Percentiles rank a stretch among this genome's conserved stretches.
Conservation (phyloP, 1,140 invertebrate genomes). For the Monochamus saltuarius region DNA sequence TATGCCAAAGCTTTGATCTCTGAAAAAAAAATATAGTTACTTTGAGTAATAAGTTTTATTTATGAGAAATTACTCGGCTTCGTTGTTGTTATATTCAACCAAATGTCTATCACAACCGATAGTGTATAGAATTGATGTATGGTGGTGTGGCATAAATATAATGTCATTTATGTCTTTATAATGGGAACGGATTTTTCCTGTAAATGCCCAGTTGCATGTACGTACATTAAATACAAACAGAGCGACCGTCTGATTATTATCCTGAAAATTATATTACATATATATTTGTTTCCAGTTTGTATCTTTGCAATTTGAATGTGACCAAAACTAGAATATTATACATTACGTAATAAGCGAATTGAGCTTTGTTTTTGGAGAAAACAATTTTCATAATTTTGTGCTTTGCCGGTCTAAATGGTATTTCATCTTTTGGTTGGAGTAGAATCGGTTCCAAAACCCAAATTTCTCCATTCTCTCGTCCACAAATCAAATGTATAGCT, state of each 20-base stretch:
- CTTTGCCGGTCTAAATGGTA: conserved; percentile 54
- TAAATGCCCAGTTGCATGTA: conserved; percentile 53
- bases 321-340: not conserved
- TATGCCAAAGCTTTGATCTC: conserved; percentile 40
- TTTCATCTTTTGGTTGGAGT: conserved; percentile 52
- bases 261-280: too few relatives aligned
- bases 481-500: conserved; percentile 59
- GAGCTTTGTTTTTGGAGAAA: conserved; percentile 56
- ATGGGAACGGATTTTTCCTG: conserved; percentile 62
- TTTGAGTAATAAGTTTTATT: too few relatives aligned
- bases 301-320: not conserved
- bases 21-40: too few relatives aligned
- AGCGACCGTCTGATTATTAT: conserved; percentile 54
- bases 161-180: conserved; percentile 57
- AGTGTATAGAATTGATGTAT: conserved; percentile 53
- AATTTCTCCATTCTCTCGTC: conserved; percentile 56
- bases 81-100: conserved; percentile 60
- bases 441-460: conserved; percentile 59
- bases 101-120: conserved; percentile 62
- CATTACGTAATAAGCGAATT: conserved; percentile 58
- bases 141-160: conserved; percentile 53
- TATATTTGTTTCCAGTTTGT: too few relatives aligned
- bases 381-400: conserved; percentile 54
- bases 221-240: conserved; percentile 56
- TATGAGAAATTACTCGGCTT: conserved; percentile 22